Evolutionary conservation across 2,888 invertebrate species (phyloP).

Genomic region (Taphrorychus bicolor): DNA sequence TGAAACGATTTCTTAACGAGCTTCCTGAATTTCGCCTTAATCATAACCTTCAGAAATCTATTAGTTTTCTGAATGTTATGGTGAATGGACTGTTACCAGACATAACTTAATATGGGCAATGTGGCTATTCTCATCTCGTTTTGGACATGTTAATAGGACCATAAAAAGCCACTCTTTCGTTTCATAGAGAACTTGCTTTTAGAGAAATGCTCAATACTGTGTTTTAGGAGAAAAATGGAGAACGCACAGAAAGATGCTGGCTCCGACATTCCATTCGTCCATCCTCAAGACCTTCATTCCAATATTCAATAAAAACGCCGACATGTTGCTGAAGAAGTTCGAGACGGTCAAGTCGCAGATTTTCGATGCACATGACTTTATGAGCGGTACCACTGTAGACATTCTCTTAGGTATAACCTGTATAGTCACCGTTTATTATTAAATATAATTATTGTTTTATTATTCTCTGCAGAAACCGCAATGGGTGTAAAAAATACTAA

Average conservation of each 20-base stretch:
- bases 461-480: slow-evolving; percentile 64
- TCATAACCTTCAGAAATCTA: too few species aligned
- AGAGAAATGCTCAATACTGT: too few species aligned
- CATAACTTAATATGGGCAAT: too few species aligned
- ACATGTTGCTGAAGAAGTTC: slow-evolving; percentile 57
- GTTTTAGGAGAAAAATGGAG: slow-evolving; percentile 62
- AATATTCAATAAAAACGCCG: slow-evolving; percentile 61
- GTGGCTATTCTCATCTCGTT: too few species aligned
- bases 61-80: too few species aligned
- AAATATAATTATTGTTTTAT: too few species aligned
- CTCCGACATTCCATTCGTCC: slow-evolving; percentile 63
- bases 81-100: too few species aligned
- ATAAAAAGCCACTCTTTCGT: too few species aligned
- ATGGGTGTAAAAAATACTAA: slow-evolving; percentile 63
- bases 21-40: too few species aligned
- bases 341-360: slow-evolving; percentile 57
- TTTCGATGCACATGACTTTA: slow-evolving; percentile 63
- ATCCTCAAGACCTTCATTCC: slow-evolving; percentile 64
- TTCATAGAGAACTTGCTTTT: too few species aligned
- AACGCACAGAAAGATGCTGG: slow-evolving; percentile 63
- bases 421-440: not conserved
- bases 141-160: too few species aligned
- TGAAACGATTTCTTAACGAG: too few species aligned
- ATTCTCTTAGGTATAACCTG: slow-evolving; percentile 57
- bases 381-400: slow-evolving; percentile 62